Percentiles rank a stretch among this genome's conserved stretches.
These are phyloP conservation scores for Pseudococcus jackbeardsleyi DNA, from an alignment of 2,888 invertebrate species.

Conservation along the genomic window DNA sequence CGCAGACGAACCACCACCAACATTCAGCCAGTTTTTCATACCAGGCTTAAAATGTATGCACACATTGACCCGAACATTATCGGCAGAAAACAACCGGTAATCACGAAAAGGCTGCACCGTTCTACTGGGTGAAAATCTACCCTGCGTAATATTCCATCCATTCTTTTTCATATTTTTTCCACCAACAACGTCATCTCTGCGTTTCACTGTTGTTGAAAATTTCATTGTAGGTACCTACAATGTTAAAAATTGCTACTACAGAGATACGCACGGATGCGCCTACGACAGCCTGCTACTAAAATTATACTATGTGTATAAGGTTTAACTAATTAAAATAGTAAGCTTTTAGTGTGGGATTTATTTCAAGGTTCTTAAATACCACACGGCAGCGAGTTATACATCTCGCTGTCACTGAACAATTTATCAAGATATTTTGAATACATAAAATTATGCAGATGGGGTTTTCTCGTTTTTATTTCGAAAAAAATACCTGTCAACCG, in stretches of 20 bases:
- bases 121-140: conserved; percentile 17
- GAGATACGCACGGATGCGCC: neutral
- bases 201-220: conserved; percentile 37
- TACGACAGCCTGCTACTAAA: neutral
- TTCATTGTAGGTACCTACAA: conserved; percentile 2
- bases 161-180: neutral
- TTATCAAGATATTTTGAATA: conserved; percentile 46
- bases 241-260: conserved; percentile 42
- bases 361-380: conserved; percentile 43
- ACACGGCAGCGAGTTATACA: conserved; percentile 4
- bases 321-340: conserved; percentile 55
- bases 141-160: conserved; percentile 19
- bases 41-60: conserved; percentile 25
- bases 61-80: conserved; percentile 41
- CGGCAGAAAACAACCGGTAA: conserved; percentile 51
- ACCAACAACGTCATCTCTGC: conserved; percentile 26
- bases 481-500: conserved; percentile 23
- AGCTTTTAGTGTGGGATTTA: conserved; percentile 49
- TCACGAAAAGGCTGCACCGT: conserved; percentile 32
- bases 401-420: conserved; percentile 23
- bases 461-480: neutral
- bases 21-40: neutral
- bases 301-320: conserved; percentile 47
- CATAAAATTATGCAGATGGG: conserved; percentile 19
- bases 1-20: neutral